phyloP scores from a whole-genome alignment of 2,113 vertebrate genomes.

The Pavo muticus region DNA sequence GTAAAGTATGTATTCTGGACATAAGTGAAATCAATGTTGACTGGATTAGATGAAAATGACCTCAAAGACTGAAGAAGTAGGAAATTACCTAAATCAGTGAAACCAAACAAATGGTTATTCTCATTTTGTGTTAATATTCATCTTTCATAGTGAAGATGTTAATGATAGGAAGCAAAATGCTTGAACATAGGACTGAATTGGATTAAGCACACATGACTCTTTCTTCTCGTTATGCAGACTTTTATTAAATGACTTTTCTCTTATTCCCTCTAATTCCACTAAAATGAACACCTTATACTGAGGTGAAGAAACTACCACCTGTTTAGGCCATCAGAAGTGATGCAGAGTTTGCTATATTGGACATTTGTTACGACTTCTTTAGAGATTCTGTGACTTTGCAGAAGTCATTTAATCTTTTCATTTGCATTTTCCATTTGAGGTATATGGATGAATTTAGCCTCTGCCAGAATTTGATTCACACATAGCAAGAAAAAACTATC shows the following conservation, averaged over 20 bases:
- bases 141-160: background rate
- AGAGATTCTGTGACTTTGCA: conserved; percentile 44
- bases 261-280: background rate
- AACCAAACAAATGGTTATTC: background rate
- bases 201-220: background rate
- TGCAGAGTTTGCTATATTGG: background rate
- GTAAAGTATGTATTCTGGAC: background rate
- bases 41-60: background rate
- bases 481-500: background rate
- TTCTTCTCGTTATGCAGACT: background rate
- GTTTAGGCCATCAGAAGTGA: background rate
- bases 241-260: background rate
- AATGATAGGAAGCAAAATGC: background rate
- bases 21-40: background rate
- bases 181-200: background rate
- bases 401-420: background rate
- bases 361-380: background rate
- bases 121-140: background rate
- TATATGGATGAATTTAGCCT: background rate
- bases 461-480: background rate
- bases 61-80: background rate
- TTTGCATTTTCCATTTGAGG: background rate
- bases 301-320: background rate
- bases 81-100: background rate
- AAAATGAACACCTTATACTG: background rate